Percentiles rank a stretch among this genome's conserved stretches.
Evolutionary conservation across 2,888 invertebrate species (phyloP).

Genomic region (Eristalinus sepulchralis): DNA sequence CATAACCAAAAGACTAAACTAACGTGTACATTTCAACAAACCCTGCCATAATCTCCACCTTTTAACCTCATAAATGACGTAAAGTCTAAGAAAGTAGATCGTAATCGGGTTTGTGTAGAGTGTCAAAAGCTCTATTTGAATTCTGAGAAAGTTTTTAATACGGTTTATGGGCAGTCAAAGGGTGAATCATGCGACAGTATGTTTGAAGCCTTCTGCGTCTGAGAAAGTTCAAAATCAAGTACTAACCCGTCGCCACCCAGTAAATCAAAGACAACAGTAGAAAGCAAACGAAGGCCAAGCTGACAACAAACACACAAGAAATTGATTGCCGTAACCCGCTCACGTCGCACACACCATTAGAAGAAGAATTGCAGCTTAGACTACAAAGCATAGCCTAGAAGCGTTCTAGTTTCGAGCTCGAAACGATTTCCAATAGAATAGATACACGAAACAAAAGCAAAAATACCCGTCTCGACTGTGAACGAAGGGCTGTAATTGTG

Average conservation of each 20-base stretch:
- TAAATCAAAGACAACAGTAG: constrained; percentile 23
- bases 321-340: constrained; percentile 26
- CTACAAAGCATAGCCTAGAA: background rate
- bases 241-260: background rate
- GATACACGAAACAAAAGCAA: background rate
- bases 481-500: constrained; percentile 62
- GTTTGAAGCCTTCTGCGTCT: background rate
- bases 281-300: constrained; percentile 45
- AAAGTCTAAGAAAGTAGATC: background rate
- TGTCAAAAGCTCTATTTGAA: background rate
- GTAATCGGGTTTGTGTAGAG: background rate
- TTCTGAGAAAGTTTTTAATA: background rate
- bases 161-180: background rate
- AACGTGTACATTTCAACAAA: too few relatives aligned
- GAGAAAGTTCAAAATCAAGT: constrained; percentile 46
- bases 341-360: constrained; percentile 47
- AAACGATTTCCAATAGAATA: constrained; percentile 63
- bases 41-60: background rate
- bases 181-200: background rate
- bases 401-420: constrained; percentile 49
- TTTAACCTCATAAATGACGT: background rate
- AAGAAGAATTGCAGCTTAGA: constrained; percentile 21
- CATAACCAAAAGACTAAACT: too few relatives aligned
- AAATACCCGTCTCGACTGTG: background rate
- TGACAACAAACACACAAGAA: constrained; percentile 17